Evolutionary conservation across 2,797 vertebrate species (phyloP).

Genomic region (Pangasius macronema): DNA sequence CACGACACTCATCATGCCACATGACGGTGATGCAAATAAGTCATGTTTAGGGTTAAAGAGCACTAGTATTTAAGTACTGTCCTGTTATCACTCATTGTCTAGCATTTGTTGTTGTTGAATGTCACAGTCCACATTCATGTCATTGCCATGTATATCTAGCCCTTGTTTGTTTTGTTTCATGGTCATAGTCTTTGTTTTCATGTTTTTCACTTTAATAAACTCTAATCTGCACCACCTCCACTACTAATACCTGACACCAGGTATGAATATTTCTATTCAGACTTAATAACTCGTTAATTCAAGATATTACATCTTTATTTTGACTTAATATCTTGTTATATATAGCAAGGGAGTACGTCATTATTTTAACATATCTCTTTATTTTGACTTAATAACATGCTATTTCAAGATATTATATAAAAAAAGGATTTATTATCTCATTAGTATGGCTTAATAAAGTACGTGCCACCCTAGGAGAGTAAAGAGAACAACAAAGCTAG

Average conservation of each 20-base stretch:
- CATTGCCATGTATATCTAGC: neutral
- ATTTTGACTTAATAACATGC: neutral
- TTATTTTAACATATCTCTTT: neutral
- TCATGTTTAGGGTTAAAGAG: neutral
- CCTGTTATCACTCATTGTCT: neutral
- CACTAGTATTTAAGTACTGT: neutral
- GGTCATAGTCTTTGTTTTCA: neutral
- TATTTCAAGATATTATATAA: neutral
- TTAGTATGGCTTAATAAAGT: neutral
- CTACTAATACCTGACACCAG: neutral
- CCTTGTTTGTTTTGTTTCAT: neutral
- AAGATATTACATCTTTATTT: neutral
- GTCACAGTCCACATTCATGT: neutral
- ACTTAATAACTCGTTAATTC: neutral
- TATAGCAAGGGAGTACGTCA: neutral
- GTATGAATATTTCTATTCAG: neutral
- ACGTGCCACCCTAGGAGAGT: neutral
- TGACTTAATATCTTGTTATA: neutral
- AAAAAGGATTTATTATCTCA: neutral
- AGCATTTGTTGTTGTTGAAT: neutral
- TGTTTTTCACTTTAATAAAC: neutral
- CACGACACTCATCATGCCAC: neutral
- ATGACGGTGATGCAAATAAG: neutral
- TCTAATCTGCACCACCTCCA: neutral
- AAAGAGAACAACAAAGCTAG: neutral